These are phyloP conservation scores for Palythoa caribaeorum DNA, from an alignment of 92 coral and sea anemone species.

Conservation along the genomic window DNA sequence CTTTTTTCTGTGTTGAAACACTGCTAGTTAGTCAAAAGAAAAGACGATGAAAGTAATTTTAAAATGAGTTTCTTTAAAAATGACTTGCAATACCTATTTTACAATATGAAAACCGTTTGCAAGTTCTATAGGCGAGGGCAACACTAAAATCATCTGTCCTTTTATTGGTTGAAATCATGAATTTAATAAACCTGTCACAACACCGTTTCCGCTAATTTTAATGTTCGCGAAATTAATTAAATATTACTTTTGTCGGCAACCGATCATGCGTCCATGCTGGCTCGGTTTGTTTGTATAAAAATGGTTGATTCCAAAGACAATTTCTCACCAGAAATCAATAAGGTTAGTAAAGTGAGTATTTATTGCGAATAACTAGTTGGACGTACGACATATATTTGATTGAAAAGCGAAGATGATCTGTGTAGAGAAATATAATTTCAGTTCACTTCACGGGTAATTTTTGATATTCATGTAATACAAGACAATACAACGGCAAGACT, in stretches of 20 bases:
- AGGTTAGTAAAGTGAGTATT: background rate
- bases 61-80: background rate
- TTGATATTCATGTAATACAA: too few species aligned
- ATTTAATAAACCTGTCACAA: conserved; percentile 21
- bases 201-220: conserved; percentile 34
- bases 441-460: too few species aligned
- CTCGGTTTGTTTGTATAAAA: background rate
- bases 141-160: too few species aligned
- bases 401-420: too few species aligned
- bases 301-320: conserved; percentile 13
- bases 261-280: background rate
- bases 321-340: background rate
- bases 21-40: too few species aligned
- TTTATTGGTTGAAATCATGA: background rate
- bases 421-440: too few species aligned
- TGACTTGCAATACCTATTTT: background rate
- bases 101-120: background rate
- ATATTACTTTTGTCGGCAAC: conserved; percentile 36
- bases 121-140: background rate
- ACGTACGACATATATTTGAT: background rate
- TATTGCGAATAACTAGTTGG: background rate
- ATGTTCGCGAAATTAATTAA: conserved; percentile 43
- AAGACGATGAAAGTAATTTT: too few species aligned
- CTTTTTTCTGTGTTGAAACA: too few species aligned
- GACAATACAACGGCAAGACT: too few species aligned